These are phyloP conservation scores for Xestia c-nigrum DNA, from an alignment of 2,888 invertebrate species.

Conservation along the genomic window DNA sequence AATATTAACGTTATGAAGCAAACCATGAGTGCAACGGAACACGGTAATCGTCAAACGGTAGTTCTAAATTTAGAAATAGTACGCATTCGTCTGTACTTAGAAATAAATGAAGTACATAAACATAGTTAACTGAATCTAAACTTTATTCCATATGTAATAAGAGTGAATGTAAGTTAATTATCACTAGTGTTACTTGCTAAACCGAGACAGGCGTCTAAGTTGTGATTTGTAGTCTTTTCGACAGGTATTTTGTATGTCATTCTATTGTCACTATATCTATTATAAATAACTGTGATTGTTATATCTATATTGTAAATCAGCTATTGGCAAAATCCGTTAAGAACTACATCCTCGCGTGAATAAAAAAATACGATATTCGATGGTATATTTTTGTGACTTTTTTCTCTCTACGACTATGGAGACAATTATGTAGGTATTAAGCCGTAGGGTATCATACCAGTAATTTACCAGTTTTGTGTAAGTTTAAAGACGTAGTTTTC, in stretches of 20 bases:
- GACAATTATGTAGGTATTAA: constrained; percentile 63
- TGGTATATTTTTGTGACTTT: constrained; percentile 67
- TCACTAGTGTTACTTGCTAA: constrained; percentile 81
- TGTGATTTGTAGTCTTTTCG: constrained; percentile 88
- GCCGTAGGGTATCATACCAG: constrained; percentile 42
- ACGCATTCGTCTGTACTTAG: constrained; percentile 80
- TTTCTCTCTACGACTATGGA: constrained; percentile 62
- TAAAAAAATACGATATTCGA: constrained; percentile 68
- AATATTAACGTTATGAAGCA: constrained; percentile 38
- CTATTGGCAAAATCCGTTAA: constrained; percentile 78
- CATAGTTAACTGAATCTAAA: constrained; percentile 84
- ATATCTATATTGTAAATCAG: constrained; percentile 75
- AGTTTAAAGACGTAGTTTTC: constrained; percentile 33
- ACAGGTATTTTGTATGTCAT: constrained; percentile 82
- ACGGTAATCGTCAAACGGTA: constrained; percentile 64
- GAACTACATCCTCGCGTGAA: constrained; percentile 80
- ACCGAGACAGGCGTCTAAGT: constrained; percentile 83
- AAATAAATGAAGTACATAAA: constrained; percentile 87
- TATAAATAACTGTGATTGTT: constrained; percentile 84
- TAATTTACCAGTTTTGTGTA: constrained; percentile 49
- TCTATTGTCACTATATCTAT: constrained; percentile 77
- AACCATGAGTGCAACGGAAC: constrained; percentile 70
- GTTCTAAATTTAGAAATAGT: constrained; percentile 73
- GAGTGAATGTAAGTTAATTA: constrained; percentile 85
- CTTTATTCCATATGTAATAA: constrained; percentile 86